Percentiles rank a stretch among this genome's conserved stretches.
Evolutionary conservation across 2,888 invertebrate species (phyloP).

Genomic region (Anarsia innoxiella): DNA sequence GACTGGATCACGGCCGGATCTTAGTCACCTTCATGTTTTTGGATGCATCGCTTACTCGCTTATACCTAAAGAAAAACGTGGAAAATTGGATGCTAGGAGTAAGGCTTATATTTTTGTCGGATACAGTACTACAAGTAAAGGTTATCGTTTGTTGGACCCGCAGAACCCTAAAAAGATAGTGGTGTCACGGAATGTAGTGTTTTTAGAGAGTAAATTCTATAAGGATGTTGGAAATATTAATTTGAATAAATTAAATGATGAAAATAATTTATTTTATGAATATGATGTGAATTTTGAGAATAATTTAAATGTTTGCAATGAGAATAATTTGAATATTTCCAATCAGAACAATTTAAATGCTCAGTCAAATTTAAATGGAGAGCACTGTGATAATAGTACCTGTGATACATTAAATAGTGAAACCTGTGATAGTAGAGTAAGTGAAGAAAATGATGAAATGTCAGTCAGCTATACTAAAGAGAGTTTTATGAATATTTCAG

Average conservation of each 20-base stretch:
- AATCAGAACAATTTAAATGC: no score
- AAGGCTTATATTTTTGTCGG: constrained; percentile 9
- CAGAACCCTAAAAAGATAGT: not conserved
- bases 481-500: no score
- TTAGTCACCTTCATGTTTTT: constrained; percentile 11
- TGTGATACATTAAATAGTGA: no score
- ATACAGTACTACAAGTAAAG: constrained; percentile 1
- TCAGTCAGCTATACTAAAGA: no score
- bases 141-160: constrained; percentile 4
- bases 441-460: no score
- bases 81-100: constrained; percentile 3
- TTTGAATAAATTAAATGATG: not conserved
- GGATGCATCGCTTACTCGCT: constrained; percentile 6
- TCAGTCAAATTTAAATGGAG: no score
- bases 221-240: not conserved
- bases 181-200: not conserved
- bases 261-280: no score
- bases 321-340: no score
- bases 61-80: not conserved
- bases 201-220: constrained; percentile 3
- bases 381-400: no score
- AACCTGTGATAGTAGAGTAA: no score
- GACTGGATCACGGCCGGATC: constrained; percentile 3
- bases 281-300: no score
- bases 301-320: no score